phyloP scores from a whole-genome alignment of 2,797 vertebrate genomes.

The Mus spretus region DNA sequence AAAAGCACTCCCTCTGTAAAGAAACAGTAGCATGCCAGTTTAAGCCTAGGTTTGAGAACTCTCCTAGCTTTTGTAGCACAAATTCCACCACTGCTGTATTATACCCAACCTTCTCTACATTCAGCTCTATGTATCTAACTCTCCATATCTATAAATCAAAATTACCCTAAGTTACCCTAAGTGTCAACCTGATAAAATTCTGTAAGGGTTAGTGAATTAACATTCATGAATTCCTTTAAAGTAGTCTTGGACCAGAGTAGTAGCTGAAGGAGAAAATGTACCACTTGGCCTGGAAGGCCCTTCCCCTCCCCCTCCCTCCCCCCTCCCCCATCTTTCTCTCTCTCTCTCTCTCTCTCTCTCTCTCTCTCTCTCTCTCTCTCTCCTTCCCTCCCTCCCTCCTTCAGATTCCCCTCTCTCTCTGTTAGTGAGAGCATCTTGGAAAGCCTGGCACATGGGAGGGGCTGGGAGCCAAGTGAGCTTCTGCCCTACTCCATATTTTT shows the following conservation, averaged over 20 bases:
- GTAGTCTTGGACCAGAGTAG: neutral
- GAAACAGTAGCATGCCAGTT: neutral
- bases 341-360: no score
- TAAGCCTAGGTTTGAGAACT: neutral
- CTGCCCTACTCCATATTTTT: conserved; percentile 18
- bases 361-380: neutral
- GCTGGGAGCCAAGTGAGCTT: neutral
- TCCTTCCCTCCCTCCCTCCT: no score
- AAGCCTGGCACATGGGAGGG: neutral
- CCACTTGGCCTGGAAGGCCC: neutral
- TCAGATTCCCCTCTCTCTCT: neutral
- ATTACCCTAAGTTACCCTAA: conserved; percentile 44
- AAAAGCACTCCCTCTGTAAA: neutral
- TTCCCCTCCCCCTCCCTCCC: neutral
- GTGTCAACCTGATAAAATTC: neutral
- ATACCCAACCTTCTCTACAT: neutral
- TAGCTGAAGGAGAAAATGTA: neutral
- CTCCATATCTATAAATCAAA: neutral
- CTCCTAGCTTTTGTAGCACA: neutral
- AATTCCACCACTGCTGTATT: neutral
- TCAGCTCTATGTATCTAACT: neutral
- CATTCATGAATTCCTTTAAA: conserved; percentile 33
- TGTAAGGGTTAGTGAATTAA: conserved; percentile 12
- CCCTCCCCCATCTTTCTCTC: no score
- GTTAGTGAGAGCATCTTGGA: neutral